These are phyloP conservation scores for Pseudomyrmex gracilis DNA, from an alignment of 1,140 invertebrate genomes.

Conservation along the genomic window DNA sequence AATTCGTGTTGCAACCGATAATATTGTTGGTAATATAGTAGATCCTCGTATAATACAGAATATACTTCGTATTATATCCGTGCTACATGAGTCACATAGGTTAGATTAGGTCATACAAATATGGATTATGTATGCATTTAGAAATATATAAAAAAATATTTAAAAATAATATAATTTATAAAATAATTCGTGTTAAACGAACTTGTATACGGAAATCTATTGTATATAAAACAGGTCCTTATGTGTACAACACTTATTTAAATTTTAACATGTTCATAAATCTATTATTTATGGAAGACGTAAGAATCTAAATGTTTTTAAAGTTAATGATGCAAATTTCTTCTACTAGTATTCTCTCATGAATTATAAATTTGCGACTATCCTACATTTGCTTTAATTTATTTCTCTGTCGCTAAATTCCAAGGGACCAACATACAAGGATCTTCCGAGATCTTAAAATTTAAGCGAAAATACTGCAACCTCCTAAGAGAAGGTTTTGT, in stretches of 20 bases:
- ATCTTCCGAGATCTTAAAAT: conserved; percentile 23
- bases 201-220: too few relatives aligned
- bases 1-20: not conserved
- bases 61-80: not conserved
- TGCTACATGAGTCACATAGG: too few relatives aligned
- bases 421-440: not conserved
- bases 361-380: not conserved
- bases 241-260: too few relatives aligned
- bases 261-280: too few relatives aligned
- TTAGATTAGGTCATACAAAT: too few relatives aligned
- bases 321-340: not conserved
- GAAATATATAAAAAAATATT: too few relatives aligned
- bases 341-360: not conserved
- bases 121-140: too few relatives aligned
- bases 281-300: too few relatives aligned
- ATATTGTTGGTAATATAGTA: not conserved
- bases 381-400: conserved; percentile 30
- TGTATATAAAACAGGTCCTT: too few relatives aligned
- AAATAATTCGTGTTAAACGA: too few relatives aligned
- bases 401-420: conserved; percentile 19
- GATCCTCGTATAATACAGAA: not conserved
- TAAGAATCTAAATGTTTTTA: not conserved
- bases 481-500: conserved; percentile 32
- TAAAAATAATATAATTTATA: too few relatives aligned
- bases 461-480: conserved; percentile 24